Evolutionary conservation across 2,888 invertebrate species (phyloP), one percentile per base, ranked within the genome.

Genomic region (Cantharis flavilabris): DNA sequence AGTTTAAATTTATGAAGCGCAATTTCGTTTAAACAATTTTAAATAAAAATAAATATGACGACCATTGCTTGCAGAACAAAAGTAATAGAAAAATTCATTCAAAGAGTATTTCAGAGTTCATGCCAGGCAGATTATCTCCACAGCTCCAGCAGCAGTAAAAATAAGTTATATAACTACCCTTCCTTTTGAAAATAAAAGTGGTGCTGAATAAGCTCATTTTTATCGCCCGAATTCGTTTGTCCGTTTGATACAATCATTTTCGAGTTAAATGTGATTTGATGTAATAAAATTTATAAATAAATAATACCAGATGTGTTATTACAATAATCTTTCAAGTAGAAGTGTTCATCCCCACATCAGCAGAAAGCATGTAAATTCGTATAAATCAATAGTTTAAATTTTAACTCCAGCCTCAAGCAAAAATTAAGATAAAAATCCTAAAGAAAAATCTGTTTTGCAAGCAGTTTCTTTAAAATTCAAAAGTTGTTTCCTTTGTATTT

Each of bases 201-300:
- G 71, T 64, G 78, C 78, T 76, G 78, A 78, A 76, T 78, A 78
- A 78, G 78, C 78, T 78, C 62, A 71, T 78, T 78, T 78, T 78
- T 78, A 78, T 76, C 78, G 75, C 73, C 71, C 49, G 78, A 72
- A 78, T 78, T 49, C 78, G 75, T 70, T 73, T 71, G 75, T 75
- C 78, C 78, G 78, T 78, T 75, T 78, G 76, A 73, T 73, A 76
- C 71, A 76, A 78, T 78, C 75, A 78, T 76, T 76, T 78, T 76
- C 71, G 62, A 75, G 75, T 75, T 75, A 75, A 77, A 75, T 72
- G 72, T 63, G 62, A 72, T 77, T 75, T 71, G 72, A 20, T 20
- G 33, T 70, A 77, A 75, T 49, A 49, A 49, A 49, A 49, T 49
- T 49, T 49, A 49, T 49, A 49, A 49, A 49, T 49, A 49, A 49